Conservation (phyloP, 2,888 invertebrate species). For the Eupithecia inturbata region DNA sequence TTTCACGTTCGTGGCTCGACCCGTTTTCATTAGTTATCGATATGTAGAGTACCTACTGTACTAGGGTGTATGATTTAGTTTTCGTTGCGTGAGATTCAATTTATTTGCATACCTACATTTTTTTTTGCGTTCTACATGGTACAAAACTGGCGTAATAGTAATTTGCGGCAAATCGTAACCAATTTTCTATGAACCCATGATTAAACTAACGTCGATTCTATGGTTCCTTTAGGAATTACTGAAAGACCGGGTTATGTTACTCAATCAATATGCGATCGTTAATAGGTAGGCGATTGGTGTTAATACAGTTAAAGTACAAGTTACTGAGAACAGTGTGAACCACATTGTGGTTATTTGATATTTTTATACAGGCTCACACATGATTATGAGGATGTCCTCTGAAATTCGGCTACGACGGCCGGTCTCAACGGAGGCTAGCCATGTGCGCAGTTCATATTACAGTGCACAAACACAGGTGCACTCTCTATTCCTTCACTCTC, state of each 20-base stretch:
- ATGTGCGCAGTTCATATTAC: not conserved
- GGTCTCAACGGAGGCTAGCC: not conserved
- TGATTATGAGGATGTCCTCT: not conserved
- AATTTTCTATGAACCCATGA: not conserved
- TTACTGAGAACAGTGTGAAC: too few species aligned
- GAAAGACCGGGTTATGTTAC: too few species aligned
- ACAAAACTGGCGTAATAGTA: not conserved
- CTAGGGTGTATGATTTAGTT: not conserved
- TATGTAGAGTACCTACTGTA: conserved; percentile 18
- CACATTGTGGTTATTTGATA: not conserved
- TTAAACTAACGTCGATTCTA: not conserved
- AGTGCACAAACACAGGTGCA: not conserved
- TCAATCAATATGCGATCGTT: too few species aligned
- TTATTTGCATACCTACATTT: not conserved
- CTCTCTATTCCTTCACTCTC: not conserved
- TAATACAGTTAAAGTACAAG: not conserved
- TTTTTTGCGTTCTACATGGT: not conserved
- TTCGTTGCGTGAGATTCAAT: not conserved
- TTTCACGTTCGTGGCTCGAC: conserved; percentile 43
- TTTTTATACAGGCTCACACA: not conserved
- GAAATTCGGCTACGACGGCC: not conserved
- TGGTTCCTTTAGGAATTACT: not conserved
- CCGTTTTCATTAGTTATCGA: conserved; percentile 20
- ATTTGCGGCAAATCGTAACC: not conserved
- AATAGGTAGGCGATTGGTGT: too few species aligned